phyloP scores from a whole-genome alignment of 1,140 invertebrate genomes.

The Drosophila ironensis region DNA sequence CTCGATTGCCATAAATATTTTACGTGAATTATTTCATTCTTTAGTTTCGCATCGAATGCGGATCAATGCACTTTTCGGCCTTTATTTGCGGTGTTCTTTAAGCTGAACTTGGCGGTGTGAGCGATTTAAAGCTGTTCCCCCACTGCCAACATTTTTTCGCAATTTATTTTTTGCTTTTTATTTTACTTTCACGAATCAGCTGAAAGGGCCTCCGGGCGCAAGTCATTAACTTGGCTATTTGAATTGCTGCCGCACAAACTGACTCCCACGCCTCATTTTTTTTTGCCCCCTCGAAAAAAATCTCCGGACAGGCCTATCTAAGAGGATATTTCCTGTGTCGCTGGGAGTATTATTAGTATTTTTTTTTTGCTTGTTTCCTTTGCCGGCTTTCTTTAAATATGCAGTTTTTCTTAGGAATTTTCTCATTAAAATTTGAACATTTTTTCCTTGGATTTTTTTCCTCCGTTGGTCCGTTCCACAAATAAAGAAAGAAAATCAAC shows the following conservation, averaged over 20 bases:
- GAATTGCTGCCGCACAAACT: slow-evolving; percentile 44
- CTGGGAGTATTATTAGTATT: slow-evolving; percentile 4
- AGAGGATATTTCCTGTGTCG: slow-evolving; percentile 64
- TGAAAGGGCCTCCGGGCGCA: slow-evolving; percentile 61
- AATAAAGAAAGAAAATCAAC: slow-evolving; percentile 65
- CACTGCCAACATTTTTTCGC: slow-evolving; percentile 24
- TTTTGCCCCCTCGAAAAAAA: not conserved
- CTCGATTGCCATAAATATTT: slow-evolving; percentile 19
- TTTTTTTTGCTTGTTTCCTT: slow-evolving; percentile 6
- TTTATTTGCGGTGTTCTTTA: slow-evolving; percentile 35
- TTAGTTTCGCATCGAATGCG: slow-evolving; percentile 40
- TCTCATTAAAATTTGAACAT: slow-evolving; percentile 66
- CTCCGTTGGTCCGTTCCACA: slow-evolving; percentile 9
- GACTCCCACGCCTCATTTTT: slow-evolving; percentile 1
- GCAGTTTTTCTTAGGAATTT: slow-evolving; percentile 78
- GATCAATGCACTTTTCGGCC: slow-evolving; percentile 58
- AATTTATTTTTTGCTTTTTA: slow-evolving; percentile 35
- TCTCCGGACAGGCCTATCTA: slow-evolving; percentile 28
- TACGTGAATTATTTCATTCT: slow-evolving; percentile 36
- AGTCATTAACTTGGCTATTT: slow-evolving; percentile 80
- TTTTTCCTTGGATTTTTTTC: slow-evolving; percentile 28
- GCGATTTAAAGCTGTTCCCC: not conserved
- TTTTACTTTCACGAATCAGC: slow-evolving; percentile 70
- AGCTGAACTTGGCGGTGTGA: slow-evolving; percentile 8
- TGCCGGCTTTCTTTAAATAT: slow-evolving; percentile 65